Base-by-base conservation (phyloP, 2,113 vertebrate genomes). In the Corythornis vintsioides region DNA sequence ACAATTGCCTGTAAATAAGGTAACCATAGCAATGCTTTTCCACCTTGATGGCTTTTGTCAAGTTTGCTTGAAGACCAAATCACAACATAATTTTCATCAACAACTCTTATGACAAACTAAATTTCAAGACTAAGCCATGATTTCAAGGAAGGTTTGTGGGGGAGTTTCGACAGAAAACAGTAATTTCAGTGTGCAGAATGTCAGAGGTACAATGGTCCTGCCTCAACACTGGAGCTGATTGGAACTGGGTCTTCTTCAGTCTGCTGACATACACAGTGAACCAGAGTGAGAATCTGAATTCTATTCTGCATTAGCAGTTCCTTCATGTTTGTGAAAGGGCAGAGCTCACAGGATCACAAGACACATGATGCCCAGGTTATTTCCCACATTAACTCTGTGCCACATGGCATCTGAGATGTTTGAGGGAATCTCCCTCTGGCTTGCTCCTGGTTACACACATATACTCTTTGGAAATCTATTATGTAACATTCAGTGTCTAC, bases 21-120 rank as follows among this genome's bases (percentile, higher is more conserved):
- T 95, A 95, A 95, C 82, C 73, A 82, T 67, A 91, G 94, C 87
- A 85, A 89, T 93, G 71, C 81, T 91, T 74, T 72, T 76, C 88
- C 79, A 75, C 59, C 52, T 63, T 26, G 63, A 60, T 66, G 73
- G 56, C 79, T 97, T 96, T 92, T 47, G 38, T 85, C 94, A 89
- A 79, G 84, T 88, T 95, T 84, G 86, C 87, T 78, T 77, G 89
- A 96, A 97, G 90, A 96, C 3, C 4, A 96, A 95, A 85, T 86
- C 66, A 66, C 53, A 74, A 40, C 73, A 77, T n/a, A 33, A 72
- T 59, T 90, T 92, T 84, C 63, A 67, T 48, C 80, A 92, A 73
- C 29, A 88, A 59, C 61, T 52, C 63, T 38, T 28, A 43, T 11
- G 42, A 88, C 61, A 85, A 86, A 92, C 70, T 80, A 35, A 11